Evolutionary conservation across 2,113 vertebrate genomes (phyloP), one percentile per base, ranked within the genome.

Genomic region (Oncorhynchus nerka): DNA sequence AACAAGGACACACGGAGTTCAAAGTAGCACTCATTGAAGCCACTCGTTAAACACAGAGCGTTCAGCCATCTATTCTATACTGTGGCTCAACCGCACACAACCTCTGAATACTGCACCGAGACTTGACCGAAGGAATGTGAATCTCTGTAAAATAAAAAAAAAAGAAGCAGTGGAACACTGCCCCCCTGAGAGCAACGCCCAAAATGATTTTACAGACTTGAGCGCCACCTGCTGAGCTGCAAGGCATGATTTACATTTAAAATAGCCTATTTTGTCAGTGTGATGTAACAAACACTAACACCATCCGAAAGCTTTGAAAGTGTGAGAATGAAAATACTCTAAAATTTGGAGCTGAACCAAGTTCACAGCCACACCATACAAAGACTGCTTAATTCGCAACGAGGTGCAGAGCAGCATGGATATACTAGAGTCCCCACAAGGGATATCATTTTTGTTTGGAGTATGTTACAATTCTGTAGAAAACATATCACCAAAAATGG

Each of bases 91-190:
- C 64, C 64, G 24, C 13, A 66, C 26, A 68, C 30, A 67, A 68
- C 69, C 73, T 79, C 78, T 49, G 82, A 78, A 73, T 6, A 16
- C n/a, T 8, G 59, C 19, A 8, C 59, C 2, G n/a, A 62, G 7
- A 22, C 7, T 45, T 45, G 6, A 68, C 67, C 45, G 19, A 34
- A 34, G 32, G 67, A 68, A 68, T 68, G 30, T 68, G 19, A n/a
- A 66, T 45, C 69, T 22, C 59, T 39, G 16, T 28, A 12, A 61
- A 19, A 28, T 0, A 28, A 28, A 3, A 28, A 28, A 3, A 30
- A 28, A 28, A 28, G 26, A 30, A 34, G 75, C 78, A 24, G 86
- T 84, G 71, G 85, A 90, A 92, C 81, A 90, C 85, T 91, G 92
- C 90, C 91, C 91, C 88, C 92, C 4, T 39, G 78, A 78, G 92